Evolutionary conservation across 2,888 invertebrate species (phyloP).

Genomic region (Macrosoma leucophasiata): DNA sequence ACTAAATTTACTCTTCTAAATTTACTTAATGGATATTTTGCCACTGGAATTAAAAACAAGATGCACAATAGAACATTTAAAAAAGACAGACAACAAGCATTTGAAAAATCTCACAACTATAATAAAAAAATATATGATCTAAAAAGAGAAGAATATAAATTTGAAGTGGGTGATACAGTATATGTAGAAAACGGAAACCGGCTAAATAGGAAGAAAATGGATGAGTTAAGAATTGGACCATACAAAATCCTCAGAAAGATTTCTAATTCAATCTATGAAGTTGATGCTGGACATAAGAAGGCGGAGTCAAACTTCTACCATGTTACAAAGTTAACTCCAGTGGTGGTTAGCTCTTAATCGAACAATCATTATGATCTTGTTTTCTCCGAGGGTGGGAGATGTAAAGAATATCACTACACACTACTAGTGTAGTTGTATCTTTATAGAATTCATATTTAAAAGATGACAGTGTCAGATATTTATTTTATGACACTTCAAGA

Average conservation of each 20-base stretch:
- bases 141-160: slow-evolving; percentile 10
- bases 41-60: slow-evolving; percentile 18
- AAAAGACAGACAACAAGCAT: slow-evolving; percentile 4
- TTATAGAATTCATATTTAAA: too few species aligned
- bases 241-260: slow-evolving; percentile 10
- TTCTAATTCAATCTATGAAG: slow-evolving; percentile 13
- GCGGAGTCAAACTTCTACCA: not conserved
- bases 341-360: too few species aligned
- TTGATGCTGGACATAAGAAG: slow-evolving; percentile 5
- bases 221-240: slow-evolving; percentile 14
- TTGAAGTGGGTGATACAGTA: slow-evolving; percentile 15
- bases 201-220: slow-evolving; percentile 13
- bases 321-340: not conserved
- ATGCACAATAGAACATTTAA: too few species aligned
- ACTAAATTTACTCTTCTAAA: slow-evolving; percentile 29
- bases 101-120: slow-evolving; percentile 14
- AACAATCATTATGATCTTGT: too few species aligned
- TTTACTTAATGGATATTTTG: slow-evolving; percentile 22
- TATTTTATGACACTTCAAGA: too few species aligned
- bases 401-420: too few species aligned
- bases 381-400: too few species aligned
- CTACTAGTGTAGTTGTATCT: too few species aligned
- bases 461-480: too few species aligned
- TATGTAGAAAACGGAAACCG: slow-evolving; percentile 13
- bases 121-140: slow-evolving; percentile 6